Conservation (phyloP, 2,888 invertebrate species). For the Nasonia oneida region DNA sequence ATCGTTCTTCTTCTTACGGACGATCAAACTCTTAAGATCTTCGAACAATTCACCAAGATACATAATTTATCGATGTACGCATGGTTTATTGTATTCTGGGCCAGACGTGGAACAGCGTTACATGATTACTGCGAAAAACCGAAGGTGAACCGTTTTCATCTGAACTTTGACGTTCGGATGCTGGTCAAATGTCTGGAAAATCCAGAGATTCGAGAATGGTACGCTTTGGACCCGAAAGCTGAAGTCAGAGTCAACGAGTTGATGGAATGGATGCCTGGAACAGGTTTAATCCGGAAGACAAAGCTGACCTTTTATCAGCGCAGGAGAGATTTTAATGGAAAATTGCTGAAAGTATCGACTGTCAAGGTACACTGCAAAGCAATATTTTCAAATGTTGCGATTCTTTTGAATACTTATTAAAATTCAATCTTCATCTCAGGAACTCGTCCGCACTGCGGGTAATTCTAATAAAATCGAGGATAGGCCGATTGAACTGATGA, state of each 20-base stretch:
- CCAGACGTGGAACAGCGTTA: background rate
- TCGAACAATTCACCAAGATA: constrained; percentile 48
- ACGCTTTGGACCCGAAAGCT: constrained; percentile 47
- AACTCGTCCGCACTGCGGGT: background rate
- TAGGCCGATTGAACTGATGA: background rate
- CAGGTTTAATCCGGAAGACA: background rate
- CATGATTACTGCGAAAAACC: constrained; percentile 29
- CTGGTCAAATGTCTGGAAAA: constrained; percentile 63
- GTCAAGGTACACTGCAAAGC: background rate
- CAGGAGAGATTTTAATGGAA: background rate
- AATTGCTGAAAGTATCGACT: constrained; percentile 14
- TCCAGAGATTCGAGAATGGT: constrained; percentile 65
- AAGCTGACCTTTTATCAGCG: background rate
- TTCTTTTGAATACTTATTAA: background rate
- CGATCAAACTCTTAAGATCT: background rate
- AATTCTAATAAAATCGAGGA: background rate
- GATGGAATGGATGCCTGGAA: background rate
- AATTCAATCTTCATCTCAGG: background rate
- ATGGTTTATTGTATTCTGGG: constrained; percentile 69
- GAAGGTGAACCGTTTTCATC: constrained; percentile 56
- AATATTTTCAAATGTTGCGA: too few species aligned
- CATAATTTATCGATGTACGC: constrained; percentile 63
- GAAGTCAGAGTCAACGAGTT: background rate
- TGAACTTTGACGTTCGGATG: constrained; percentile 66
- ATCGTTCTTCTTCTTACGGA: background rate